These are phyloP conservation scores for Rachycentron canadum DNA, from an alignment of 2,797 vertebrate genomes.

Conservation along the genomic window DNA sequence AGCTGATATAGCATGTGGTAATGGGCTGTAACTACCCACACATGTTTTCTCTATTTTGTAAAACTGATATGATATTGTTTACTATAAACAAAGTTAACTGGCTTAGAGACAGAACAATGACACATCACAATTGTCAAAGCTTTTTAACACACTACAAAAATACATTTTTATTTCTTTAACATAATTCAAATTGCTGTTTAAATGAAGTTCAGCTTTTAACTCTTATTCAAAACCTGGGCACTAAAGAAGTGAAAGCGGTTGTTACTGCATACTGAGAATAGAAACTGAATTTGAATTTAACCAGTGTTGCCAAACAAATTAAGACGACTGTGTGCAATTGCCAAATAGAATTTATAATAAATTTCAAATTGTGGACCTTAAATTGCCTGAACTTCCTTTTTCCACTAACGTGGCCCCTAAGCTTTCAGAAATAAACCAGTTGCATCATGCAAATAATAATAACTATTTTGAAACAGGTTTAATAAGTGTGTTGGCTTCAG, in stretches of 20 bases:
- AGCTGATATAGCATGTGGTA: neutral
- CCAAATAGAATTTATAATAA: too few relatives aligned
- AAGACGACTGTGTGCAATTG: too few relatives aligned
- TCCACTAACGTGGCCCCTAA: neutral
- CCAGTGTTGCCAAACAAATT: neutral
- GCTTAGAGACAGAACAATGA: neutral
- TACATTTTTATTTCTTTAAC: neutral
- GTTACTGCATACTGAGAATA: neutral
- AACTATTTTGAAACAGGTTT: neutral
- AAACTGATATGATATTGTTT: too few relatives aligned
- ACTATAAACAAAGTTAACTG: neutral
- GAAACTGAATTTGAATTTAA: conserved; percentile 19
- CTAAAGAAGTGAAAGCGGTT: conserved; percentile 23
- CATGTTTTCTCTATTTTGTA: too few relatives aligned
- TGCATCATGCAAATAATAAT: neutral
- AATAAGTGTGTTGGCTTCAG: neutral
- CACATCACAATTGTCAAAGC: neutral
- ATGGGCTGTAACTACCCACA: neutral
- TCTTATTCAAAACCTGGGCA: neutral
- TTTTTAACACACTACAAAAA: neutral
- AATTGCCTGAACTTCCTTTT: neutral
- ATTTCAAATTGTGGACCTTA: too few relatives aligned
- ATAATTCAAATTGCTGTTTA: neutral
- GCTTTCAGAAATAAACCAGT: neutral
- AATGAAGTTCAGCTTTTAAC: neutral